A percentile compares a stretch with the other conserved stretches of the same genome.
phyloP scores from a whole-genome alignment of 1,140 invertebrate species.

The Radopholus similis region DNA sequence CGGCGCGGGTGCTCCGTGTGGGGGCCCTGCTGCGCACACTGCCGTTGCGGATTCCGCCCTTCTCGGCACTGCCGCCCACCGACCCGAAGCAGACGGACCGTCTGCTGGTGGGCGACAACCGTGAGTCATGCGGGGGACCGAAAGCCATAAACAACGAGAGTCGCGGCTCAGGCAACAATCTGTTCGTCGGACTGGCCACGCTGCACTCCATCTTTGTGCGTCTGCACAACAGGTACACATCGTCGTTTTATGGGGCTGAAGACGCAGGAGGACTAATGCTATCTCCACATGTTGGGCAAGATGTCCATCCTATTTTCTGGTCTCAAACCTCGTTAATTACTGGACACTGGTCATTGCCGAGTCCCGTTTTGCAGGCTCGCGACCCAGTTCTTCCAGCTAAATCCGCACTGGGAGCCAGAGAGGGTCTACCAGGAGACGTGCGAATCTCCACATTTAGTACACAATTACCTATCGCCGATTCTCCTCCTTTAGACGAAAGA shows the following conservation, averaged over 20 bases:
- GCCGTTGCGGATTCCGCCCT: background rate
- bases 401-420: conserved; percentile 37
- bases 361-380: conserved; percentile 32
- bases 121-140: background rate
- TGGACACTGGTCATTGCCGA: too few relatives aligned
- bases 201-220: conserved; percentile 44
- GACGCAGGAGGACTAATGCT: background rate
- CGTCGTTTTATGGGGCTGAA: too few relatives aligned
- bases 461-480: background rate
- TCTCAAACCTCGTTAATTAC: too few relatives aligned
- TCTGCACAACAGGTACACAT: conserved; percentile 39
- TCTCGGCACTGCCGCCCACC: conserved; percentile 11
- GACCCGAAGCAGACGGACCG: conserved; percentile 23
- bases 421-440: conserved; percentile 39
- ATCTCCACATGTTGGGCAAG: background rate
- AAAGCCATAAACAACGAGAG: too few relatives aligned
- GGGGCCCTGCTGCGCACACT: conserved; percentile 35
- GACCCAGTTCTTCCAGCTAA: conserved; percentile 17
- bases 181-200: conserved; percentile 18
- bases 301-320: background rate
- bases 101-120: conserved; percentile 36
- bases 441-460: background rate
- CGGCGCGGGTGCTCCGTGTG: conserved; percentile 19
- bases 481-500: conserved; percentile 37
- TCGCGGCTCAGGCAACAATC: conserved; percentile 4